Evolutionary conservation across 2,888 invertebrate genomes (phyloP), one percentile per base, ranked within the genome.

Genomic region (Agriopis leucophaearia): DNA sequence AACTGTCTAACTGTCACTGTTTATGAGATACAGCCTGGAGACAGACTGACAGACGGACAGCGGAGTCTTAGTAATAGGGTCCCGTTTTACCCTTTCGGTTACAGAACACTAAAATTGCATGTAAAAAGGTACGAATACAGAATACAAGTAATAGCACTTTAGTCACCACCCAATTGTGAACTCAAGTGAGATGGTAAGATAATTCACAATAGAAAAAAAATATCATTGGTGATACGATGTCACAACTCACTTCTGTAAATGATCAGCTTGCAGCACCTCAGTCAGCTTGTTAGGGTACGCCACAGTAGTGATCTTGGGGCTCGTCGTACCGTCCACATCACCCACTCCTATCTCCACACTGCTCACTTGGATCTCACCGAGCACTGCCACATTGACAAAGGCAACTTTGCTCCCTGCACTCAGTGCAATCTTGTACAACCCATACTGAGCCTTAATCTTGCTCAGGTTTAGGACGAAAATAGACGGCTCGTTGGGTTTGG

Each of bases 261-360:
- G 96, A 91, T 99, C 99, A 8, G 98, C 98, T 77, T 97, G 96
- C 16, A 99, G 90, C 10, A 94, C 92, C 52, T 95, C 95, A 0
- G 93, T 80, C 40, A 98, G 88, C 83, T 97, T 97, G 70, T 96
- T 95, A 1, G 97, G 97, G 83, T 96, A 96, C 0, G 93, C 87
- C 7, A 99, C 94, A 72, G 97, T 97, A 70, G 92, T 95, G 64
- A 97, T 91, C 86, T 97, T 97, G 0, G 97, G 96, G 64, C 97
- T 96, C 35, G 97, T 96, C 3, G 97, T 96, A 71, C 98, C 98
- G 88, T 99, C 99, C 7, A 97, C 96, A 86, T 99, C 99, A 3
- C 96, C 97, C 18, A 99, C 95, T 6, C 98, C 98, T 56, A 99
- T 94, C 87, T 99, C 98, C 56, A 98, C 94, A 64, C 95, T 95